phyloP scores from a whole-genome alignment of 2,888 invertebrate genomes.

The Pristionchus fissidentatus region DNA sequence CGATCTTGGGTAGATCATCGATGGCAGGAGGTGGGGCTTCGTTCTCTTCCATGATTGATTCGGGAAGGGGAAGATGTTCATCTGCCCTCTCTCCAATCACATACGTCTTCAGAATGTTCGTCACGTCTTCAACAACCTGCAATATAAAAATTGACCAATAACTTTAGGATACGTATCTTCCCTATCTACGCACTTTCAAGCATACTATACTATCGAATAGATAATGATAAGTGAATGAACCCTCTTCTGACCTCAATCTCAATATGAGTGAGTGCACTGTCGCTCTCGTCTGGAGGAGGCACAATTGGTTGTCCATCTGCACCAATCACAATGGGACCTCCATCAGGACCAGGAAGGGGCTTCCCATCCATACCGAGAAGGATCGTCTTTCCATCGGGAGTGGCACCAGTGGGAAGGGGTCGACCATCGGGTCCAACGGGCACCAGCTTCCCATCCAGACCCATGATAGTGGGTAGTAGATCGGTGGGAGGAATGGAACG shows the following conservation, averaged over 20 bases:
- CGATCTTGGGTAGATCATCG: constrained; percentile 57
- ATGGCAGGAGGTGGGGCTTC: constrained; percentile 60
- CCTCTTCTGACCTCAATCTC: constrained; percentile 57
- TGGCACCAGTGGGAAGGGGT: constrained; percentile 19
- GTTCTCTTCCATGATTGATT: neutral
- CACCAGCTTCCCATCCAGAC: neutral
- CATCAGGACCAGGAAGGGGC: constrained; percentile 34
- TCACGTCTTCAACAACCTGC: constrained; percentile 73
- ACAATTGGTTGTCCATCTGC: constrained; percentile 55
- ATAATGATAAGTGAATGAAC: neutral
- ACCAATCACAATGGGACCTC: constrained; percentile 45
- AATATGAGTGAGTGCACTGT: constrained; percentile 71
- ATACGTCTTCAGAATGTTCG: constrained; percentile 74
- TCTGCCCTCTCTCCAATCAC: constrained; percentile 72
- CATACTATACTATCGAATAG: neutral
- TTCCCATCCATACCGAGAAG: constrained; percentile 13
- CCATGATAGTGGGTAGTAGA: neutral
- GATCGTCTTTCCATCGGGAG: constrained; percentile 16
- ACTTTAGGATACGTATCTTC: neutral
- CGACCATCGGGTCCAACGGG: constrained; percentile 24
- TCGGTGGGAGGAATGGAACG: neutral
- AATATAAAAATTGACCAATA: constrained; percentile 24
- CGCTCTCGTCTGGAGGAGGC: constrained; percentile 62
- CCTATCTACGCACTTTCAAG: neutral
- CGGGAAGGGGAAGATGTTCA: constrained; percentile 48